A percentile compares a stretch with the other conserved stretches of the same genome.
Conservation (phyloP, 2,888 invertebrate genomes). For the Portevinia maculata region DNA sequence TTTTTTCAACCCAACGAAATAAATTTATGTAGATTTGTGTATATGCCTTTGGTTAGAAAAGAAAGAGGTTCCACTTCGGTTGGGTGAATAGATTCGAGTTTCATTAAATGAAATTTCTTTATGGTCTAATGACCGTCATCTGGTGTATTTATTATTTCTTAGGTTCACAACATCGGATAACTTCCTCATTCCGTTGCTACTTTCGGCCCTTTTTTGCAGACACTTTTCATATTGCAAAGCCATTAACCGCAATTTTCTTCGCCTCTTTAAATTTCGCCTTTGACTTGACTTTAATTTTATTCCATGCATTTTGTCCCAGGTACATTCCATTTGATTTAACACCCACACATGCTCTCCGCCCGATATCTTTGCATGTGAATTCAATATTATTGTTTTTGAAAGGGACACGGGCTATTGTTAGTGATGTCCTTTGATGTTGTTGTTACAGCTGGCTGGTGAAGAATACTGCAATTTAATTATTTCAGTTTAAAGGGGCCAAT, state of each 20-base stretch:
- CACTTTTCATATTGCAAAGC: constrained; percentile 24
- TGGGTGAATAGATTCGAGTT: constrained; percentile 60
- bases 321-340: constrained; percentile 38
- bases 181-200: constrained; percentile 18
- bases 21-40: constrained; percentile 51
- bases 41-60: not conserved
- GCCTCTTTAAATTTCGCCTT: constrained; percentile 30
- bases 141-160: constrained; percentile 73
- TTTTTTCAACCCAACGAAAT: constrained; percentile 18
- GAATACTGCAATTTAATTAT: no score
- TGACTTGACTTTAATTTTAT: constrained; percentile 67
- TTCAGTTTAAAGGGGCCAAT: no score
- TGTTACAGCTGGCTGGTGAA: no score
- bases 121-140: constrained; percentile 74
- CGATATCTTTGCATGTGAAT: constrained; percentile 50
- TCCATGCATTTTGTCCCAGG: constrained; percentile 41
- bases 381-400: constrained; percentile 62
- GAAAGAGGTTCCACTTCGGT: constrained; percentile 44
- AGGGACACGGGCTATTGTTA: no score
- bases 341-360: not conserved
- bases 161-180: constrained; percentile 45
- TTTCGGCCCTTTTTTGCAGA: not conserved
- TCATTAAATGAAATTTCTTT: constrained; percentile 75
- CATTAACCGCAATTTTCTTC: constrained; percentile 58
- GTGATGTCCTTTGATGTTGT: no score